These are phyloP conservation scores for Diploscapter pachys DNA, from an alignment of 1,140 invertebrate species.

Conservation along the genomic window DNA sequence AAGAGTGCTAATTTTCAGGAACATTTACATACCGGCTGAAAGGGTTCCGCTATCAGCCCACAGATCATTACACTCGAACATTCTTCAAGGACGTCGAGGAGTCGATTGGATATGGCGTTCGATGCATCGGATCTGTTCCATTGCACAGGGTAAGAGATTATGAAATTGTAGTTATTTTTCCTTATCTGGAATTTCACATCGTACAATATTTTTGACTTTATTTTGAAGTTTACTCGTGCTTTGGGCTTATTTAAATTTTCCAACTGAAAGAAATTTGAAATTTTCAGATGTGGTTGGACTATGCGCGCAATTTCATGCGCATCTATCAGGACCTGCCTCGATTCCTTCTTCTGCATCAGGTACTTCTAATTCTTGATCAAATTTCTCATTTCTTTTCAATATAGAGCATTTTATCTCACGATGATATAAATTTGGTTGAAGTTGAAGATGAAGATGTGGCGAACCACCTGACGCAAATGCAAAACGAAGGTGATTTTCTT, in stretches of 20 bases:
- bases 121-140: slow-evolving; percentile 75
- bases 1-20: slow-evolving; percentile 18
- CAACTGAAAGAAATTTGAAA: no score
- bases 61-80: slow-evolving; percentile 83
- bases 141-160: slow-evolving; percentile 69
- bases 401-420: slow-evolving; percentile 72
- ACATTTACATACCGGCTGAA: slow-evolving; percentile 86
- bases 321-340: slow-evolving; percentile 70
- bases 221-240: no score
- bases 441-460: slow-evolving; percentile 73
- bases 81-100: slow-evolving; percentile 70
- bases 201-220: no score
- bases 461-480: slow-evolving; percentile 61
- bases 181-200: no score
- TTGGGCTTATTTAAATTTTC: no score
- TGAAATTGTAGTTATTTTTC: no score
- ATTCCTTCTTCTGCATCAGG: slow-evolving; percentile 68
- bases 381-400: no score
- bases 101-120: slow-evolving; percentile 51
- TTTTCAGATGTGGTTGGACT: slow-evolving; percentile 68
- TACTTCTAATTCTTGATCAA: slow-evolving; percentile 62
- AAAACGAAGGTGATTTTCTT: slow-evolving; percentile 7
- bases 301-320: slow-evolving; percentile 67
- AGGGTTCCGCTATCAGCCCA: slow-evolving; percentile 78
- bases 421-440: slow-evolving; percentile 75